Conservation (phyloP, 37 sponge, comb jelly and placozoan genomes). For the Geodia barretti region DNA sequence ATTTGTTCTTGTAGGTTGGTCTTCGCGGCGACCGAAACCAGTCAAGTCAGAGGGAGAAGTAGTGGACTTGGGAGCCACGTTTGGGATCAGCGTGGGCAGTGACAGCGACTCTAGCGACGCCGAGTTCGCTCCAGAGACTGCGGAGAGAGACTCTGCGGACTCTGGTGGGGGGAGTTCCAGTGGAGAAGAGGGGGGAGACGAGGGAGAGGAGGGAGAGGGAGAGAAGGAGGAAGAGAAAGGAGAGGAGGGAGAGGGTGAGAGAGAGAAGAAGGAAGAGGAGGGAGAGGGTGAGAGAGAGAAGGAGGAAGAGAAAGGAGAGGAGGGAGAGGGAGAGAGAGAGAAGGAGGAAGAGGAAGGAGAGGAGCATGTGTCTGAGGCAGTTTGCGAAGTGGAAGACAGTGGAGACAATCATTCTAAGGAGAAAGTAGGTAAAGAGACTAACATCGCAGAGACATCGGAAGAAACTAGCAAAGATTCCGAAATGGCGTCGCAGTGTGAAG, state of each 20-base stretch:
- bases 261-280: not conserved
- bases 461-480: not conserved
- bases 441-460: not conserved
- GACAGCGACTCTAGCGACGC: slow-evolving; percentile 56
- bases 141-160: not conserved
- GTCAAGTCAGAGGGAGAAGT: slow-evolving; percentile 16
- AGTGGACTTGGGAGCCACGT: slow-evolving; percentile 44
- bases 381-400: not conserved
- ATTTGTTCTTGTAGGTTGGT: too few species aligned
- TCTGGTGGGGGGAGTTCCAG: not conserved
- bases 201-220: slow-evolving; percentile 6
- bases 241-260: not conserved
- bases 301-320: not conserved
- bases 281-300: not conserved
- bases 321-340: not conserved
- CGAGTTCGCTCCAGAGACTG: slow-evolving; percentile 57
- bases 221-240: not conserved
- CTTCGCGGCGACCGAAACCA: slow-evolving; percentile 2
- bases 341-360: slow-evolving; percentile 6
- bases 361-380: not conserved
- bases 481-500: not conserved
- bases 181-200: slow-evolving; percentile 1
- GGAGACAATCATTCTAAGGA: not conserved
- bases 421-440: not conserved
- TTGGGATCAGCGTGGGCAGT: slow-evolving; percentile 42